A percentile compares a stretch with the other conserved stretches of the same genome.
Evolutionary conservation across 1,140 invertebrate species (phyloP).

Genomic region (Eciton burchellii): DNA sequence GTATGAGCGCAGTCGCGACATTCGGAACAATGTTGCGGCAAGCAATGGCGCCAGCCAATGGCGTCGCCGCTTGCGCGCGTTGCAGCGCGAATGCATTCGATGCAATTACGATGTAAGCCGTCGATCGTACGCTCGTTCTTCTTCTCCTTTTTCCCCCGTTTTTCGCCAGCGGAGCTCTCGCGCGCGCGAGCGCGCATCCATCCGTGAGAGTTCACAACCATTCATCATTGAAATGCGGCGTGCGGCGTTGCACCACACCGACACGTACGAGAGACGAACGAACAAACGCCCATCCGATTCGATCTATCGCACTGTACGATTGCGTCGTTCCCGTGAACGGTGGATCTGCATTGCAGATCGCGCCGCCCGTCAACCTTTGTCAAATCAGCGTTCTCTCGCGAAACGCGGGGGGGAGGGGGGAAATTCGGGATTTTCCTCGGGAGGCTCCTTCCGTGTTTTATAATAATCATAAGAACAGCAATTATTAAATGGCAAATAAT

Average conservation of each 20-base stretch:
- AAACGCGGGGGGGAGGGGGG: background rate
- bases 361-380: constrained; percentile 24
- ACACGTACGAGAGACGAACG: constrained; percentile 21
- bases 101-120: constrained; percentile 69
- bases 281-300: constrained; percentile 26
- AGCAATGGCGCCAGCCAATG: constrained; percentile 1
- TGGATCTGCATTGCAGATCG: constrained; percentile 46
- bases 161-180: constrained; percentile 14
- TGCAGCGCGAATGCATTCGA: constrained; percentile 54
- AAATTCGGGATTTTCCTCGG: too few species aligned
- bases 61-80: constrained; percentile 46
- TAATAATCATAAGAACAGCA: background rate
- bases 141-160: background rate
- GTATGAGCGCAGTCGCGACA: constrained; percentile 46
- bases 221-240: constrained; percentile 65
- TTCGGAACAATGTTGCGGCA: constrained; percentile 60
- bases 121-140: constrained; percentile 54
- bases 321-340: constrained; percentile 40
- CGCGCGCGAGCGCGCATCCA: constrained; percentile 28
- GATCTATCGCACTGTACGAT: constrained; percentile 29
- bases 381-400: constrained; percentile 15
- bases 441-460: background rate
- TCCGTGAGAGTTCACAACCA: constrained; percentile 66
- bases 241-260: constrained; percentile 39
- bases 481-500: too few species aligned